phyloP scores from a whole-genome alignment of 2,888 invertebrate genomes.

The Dorcus parallelipipedus region DNA sequence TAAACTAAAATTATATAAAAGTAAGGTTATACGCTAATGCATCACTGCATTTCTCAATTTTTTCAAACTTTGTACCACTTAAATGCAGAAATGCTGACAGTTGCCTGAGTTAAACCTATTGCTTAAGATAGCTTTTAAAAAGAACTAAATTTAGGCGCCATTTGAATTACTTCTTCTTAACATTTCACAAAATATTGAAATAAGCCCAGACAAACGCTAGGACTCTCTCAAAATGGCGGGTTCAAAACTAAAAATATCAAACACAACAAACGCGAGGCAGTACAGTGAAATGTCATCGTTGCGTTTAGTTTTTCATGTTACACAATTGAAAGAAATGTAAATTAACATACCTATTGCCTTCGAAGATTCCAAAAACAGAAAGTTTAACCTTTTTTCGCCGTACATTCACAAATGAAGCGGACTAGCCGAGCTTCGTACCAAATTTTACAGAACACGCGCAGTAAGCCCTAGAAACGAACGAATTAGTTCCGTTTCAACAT shows the following conservation, averaged over 20 bases:
- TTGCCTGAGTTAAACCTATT: too few species aligned
- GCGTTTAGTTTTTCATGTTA: constrained; percentile 4
- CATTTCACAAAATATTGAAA: constrained; percentile 8
- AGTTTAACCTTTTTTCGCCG: constrained; percentile 13
- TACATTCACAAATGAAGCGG: constrained; percentile 17
- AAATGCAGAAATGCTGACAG: too few species aligned
- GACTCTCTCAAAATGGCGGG: constrained; percentile 28
- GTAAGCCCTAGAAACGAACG: background rate
- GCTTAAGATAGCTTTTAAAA: background rate
- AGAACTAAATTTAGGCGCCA: constrained; percentile 10
- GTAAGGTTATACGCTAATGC: constrained; percentile 15
- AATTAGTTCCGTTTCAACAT: background rate
- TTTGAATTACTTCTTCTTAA: constrained; percentile 9
- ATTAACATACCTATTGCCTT: too few species aligned
- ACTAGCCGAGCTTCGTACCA: constrained; percentile 14
- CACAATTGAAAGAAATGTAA: background rate
- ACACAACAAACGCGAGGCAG: background rate
- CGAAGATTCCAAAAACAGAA: constrained; percentile 11
- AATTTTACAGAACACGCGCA: background rate
- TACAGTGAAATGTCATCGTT: constrained; percentile 5
- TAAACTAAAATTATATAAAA: constrained; percentile 6
- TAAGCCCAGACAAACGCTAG: constrained; percentile 16
- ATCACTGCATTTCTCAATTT: background rate
- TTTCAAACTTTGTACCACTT: too few species aligned
- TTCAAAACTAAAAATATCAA: constrained; percentile 29